phyloP scores from a whole-genome alignment of 2,888 invertebrate genomes.

The Griposia aprilina region DNA sequence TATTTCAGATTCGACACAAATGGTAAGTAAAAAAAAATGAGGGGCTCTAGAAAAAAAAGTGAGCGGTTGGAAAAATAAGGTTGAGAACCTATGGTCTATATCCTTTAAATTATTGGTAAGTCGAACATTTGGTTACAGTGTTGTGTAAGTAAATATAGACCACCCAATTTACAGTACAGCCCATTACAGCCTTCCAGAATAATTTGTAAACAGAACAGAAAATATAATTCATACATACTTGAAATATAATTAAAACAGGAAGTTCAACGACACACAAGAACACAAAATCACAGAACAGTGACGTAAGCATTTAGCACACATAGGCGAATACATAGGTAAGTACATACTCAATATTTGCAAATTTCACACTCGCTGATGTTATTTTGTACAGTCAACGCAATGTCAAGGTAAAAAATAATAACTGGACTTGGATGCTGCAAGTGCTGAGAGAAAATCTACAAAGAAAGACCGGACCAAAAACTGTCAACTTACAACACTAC shows the following conservation, averaged over 20 bases:
- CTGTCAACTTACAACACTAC: neutral
- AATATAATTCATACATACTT: neutral
- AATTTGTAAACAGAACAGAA: neutral
- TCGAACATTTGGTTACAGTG: too few species aligned
- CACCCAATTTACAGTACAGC: neutral
- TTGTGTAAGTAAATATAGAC: neutral
- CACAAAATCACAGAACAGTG: constrained; percentile 47
- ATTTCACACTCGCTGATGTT: constrained; percentile 29
- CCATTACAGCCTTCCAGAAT: neutral
- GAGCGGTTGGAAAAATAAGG: too few species aligned
- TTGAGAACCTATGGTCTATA: too few species aligned
- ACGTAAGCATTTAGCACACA: constrained; percentile 66
- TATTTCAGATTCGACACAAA: too few species aligned
- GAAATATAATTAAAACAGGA: constrained; percentile 16
- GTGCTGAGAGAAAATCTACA: too few species aligned
- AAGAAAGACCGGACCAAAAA: neutral
- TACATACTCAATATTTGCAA: constrained; percentile 8
- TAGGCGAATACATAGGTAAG: constrained; percentile 4
- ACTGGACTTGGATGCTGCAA: neutral
- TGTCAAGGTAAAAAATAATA: neutral
- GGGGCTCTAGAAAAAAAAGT: too few species aligned
- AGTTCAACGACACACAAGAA: constrained; percentile 62
- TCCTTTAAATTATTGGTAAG: too few species aligned
- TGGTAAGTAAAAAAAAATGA: too few species aligned
- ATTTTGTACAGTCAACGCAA: constrained; percentile 6